Evolutionary conservation across 1,140 invertebrate genomes (phyloP), one percentile per base, ranked within the genome.

Genomic region (Anastatus disparis): DNA sequence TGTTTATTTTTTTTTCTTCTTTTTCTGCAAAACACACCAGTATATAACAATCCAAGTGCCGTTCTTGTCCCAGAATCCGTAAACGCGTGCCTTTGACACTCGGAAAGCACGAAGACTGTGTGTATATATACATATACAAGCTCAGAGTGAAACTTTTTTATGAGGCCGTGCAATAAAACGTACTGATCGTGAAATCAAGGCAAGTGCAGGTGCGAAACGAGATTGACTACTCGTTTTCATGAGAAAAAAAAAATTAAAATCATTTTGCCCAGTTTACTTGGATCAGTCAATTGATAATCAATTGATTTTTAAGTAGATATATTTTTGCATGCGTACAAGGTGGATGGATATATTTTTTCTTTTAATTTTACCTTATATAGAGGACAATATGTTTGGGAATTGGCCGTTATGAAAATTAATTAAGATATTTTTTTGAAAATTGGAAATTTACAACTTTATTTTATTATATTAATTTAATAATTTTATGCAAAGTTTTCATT

Each of bases 111-210:
- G n/a, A n/a, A n/a, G n/a, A n/a, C n/a, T n/a, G n/a, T n/a, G n/a
- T n/a, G n/a, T n/a, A n/a, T n/a, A n/a, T n/a, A n/a, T n/a, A n/a
- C n/a, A n/a, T n/a, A n/a, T n/a, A n/a, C n/a, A n/a, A n/a, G n/a
- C n/a, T n/a, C n/a, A n/a, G n/a, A n/a, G n/a, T n/a, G n/a, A n/a
- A n/a, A n/a, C n/a, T n/a, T n/a, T n/a, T n/a, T n/a, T n/a, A n/a
- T n/a, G n/a, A n/a, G n/a, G n/a, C n/a, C 59, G 59, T 13, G 73
- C 63, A 72, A 76, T 78, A 78, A 80, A 78, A 76, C 62, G 52
- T 20, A n/a, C n/a, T n/a, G 22, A 40, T 42, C 55, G 50, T 4
- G 73, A 64, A 78, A 79, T 72, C 72, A 35, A 35, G 31, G 65
- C 42, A 73, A 55, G 40, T 38, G 44, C 52, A 62, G 63, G 56